Percentiles rank a stretch among this genome's conserved stretches.
Evolutionary conservation across 2,113 vertebrate genomes (phyloP).

Genomic region (Lampris incognitus): DNA sequence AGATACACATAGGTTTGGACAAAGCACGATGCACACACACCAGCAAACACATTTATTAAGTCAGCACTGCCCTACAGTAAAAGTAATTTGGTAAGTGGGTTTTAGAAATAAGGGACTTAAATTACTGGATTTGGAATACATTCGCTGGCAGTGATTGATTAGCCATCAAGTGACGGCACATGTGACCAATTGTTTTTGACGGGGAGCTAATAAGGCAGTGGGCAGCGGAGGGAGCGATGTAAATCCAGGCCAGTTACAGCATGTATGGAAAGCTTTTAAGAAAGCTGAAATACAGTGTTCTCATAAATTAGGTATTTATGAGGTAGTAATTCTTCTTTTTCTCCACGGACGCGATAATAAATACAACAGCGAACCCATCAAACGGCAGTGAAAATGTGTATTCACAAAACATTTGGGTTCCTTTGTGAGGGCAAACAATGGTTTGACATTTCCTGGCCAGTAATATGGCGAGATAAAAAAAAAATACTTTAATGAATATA

Average conservation of each 20-base stretch:
- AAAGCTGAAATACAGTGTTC: slow-evolving; percentile 31
- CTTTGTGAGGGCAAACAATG: slow-evolving; percentile 32
- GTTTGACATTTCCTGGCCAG: slow-evolving; percentile 33
- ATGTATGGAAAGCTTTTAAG: slow-evolving; percentile 36
- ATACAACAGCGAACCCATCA: slow-evolving; percentile 36
- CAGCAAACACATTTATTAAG: slow-evolving; percentile 5
- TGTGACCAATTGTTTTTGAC: slow-evolving; percentile 39
- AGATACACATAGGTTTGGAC: slow-evolving; percentile 33
- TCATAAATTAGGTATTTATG: slow-evolving; percentile 44
- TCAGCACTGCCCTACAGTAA: slow-evolving; percentile 2
- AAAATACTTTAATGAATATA: slow-evolving; percentile 25
- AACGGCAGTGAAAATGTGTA: slow-evolving; percentile 21
- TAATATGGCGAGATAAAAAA: slow-evolving; percentile 5
- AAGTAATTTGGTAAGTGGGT: slow-evolving; percentile 10
- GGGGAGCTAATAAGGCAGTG: slow-evolving; percentile 43
- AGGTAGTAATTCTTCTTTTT: slow-evolving; percentile 43
- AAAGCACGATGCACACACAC: slow-evolving; percentile 27
- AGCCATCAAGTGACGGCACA: slow-evolving; percentile 19
- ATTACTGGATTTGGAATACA: slow-evolving; percentile 34
- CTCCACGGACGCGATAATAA: slow-evolving; percentile 22
- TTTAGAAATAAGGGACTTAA: slow-evolving; percentile 29
- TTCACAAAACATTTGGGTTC: slow-evolving; percentile 18
- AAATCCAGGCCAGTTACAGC: slow-evolving; percentile 34
- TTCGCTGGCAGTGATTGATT: slow-evolving; percentile 51
- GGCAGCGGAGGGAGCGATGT: slow-evolving; percentile 31